These are phyloP conservation scores for Pocillopora meandrina DNA, from an alignment of 92 coral and sea anemone genomes.

Conservation along the genomic window DNA sequence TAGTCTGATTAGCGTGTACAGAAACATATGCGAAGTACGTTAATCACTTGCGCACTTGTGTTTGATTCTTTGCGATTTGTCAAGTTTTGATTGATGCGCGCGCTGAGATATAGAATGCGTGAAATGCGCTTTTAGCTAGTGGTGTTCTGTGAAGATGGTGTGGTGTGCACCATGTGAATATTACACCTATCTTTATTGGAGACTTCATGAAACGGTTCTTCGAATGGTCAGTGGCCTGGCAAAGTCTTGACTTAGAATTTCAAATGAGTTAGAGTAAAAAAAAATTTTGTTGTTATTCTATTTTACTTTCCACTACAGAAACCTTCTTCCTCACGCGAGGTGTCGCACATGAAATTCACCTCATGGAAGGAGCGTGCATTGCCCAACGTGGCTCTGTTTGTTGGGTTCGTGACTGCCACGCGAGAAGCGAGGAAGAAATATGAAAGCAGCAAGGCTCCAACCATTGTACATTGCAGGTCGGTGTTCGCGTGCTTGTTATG, in stretches of 20 bases:
- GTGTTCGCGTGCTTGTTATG: neutral
- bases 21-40: neutral
- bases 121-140: neutral
- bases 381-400: constrained; percentile 91
- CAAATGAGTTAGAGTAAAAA: too few relatives aligned
- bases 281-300: too few relatives aligned
- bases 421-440: constrained; percentile 67
- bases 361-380: constrained; percentile 76
- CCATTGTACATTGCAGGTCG: constrained; percentile 94
- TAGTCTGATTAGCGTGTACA: neutral
- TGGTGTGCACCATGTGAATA: neutral
- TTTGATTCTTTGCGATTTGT: too few relatives aligned
- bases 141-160: neutral
- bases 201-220: too few relatives aligned
- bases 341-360: constrained; percentile 81
- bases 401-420: constrained; percentile 79
- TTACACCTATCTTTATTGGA: too few relatives aligned
- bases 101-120: neutral
- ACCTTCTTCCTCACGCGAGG: constrained; percentile 58
- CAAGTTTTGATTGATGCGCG: neutral
- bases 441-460: constrained; percentile 70
- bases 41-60: too few relatives aligned
- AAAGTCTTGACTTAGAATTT: too few relatives aligned
- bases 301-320: neutral
- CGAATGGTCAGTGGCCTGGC: too few relatives aligned